A percentile compares a stretch with the other conserved stretches of the same genome.
Evolutionary conservation across 2,888 invertebrate species (phyloP).

Genomic region (Tipula unca): DNA sequence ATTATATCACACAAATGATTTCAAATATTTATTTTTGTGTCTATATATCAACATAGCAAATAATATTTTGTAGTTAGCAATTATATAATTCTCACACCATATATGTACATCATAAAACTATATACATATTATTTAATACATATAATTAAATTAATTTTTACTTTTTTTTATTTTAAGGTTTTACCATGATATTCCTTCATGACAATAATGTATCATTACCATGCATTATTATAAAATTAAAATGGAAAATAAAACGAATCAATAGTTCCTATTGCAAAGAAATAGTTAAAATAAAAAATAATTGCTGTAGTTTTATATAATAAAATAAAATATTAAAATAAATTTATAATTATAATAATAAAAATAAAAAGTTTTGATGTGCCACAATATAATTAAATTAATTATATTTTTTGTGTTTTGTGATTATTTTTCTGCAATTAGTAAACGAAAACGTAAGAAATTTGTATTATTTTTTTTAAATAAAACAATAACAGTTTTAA

Average conservation of each 20-base stretch:
- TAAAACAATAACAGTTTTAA: neutral
- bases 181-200: slow-evolving; percentile 19
- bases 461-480: neutral
- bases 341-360: neutral
- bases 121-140: neutral
- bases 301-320: neutral
- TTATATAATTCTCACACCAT: neutral
- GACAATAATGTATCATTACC: neutral
- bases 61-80: neutral
- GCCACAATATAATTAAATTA: neutral
- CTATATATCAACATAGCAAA: neutral
- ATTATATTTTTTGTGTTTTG: neutral
- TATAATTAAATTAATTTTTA: neutral
- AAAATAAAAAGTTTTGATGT: neutral
- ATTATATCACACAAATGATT: neutral
- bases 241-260: slow-evolving; percentile 1
- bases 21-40: neutral
- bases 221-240: slow-evolving; percentile 1
- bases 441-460: neutral
- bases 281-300: slow-evolving; percentile 16
- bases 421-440: neutral
- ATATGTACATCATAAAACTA: neutral
- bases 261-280: slow-evolving; percentile 19
- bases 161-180: neutral
- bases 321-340: neutral